These are phyloP conservation scores for Aphidoletes aphidimyza DNA, from an alignment of 2,888 invertebrate genomes.

Conservation along the genomic window DNA sequence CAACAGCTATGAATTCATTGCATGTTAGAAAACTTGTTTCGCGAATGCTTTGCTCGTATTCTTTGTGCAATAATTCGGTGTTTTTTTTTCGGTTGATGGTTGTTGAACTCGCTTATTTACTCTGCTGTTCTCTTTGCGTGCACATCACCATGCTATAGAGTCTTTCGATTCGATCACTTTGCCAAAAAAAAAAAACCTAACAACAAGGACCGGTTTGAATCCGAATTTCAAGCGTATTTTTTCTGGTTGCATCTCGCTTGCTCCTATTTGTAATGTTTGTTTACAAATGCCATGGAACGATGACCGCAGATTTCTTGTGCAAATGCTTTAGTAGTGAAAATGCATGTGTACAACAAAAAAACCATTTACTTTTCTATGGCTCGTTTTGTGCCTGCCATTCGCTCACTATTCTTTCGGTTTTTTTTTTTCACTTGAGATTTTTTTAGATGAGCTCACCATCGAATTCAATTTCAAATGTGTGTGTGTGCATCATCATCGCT, in stretches of 20 bases:
- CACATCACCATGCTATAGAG: background rate
- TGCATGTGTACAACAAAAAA: background rate
- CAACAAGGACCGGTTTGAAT: conserved; percentile 41
- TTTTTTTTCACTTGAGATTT: background rate
- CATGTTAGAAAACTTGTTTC: conserved; percentile 49
- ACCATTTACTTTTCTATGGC: conserved; percentile 27
- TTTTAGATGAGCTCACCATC: conserved; percentile 26
- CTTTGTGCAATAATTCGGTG: conserved; percentile 37
- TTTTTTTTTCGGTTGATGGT: conserved; percentile 1
- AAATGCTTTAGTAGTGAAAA: background rate
- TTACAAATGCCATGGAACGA: conserved; percentile 29
- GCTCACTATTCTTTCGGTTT: background rate
- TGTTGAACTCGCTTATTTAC: conserved; percentile 47
- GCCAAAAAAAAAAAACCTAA: conserved; percentile 7
- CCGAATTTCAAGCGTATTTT: conserved; percentile 7
- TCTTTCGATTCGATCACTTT: conserved; percentile 18
- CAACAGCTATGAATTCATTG: conserved; percentile 48
- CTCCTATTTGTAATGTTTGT: conserved; percentile 15
- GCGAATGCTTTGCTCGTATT: background rate
- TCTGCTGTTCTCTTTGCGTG: background rate
- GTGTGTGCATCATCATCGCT: no score
- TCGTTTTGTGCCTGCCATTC: background rate
- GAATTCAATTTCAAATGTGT: background rate
- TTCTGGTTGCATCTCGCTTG: background rate
- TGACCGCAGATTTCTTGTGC: conserved; percentile 17